Evolutionary conservation across 1,140 invertebrate species (phyloP).

Genomic region (Rhizoglyphus robini): DNA sequence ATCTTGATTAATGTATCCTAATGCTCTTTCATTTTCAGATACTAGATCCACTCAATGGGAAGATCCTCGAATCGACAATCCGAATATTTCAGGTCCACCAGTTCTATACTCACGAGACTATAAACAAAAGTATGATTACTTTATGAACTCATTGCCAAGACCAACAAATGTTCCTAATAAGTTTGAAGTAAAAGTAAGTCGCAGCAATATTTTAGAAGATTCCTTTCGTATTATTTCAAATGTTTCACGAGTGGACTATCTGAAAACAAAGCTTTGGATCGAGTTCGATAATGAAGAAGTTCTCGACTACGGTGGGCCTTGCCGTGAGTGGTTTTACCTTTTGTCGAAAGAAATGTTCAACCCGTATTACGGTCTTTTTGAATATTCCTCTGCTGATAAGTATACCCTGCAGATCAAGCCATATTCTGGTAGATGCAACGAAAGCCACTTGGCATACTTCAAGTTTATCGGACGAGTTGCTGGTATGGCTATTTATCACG

Average conservation of each 20-base stretch:
- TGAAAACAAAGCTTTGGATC: slow-evolving; percentile 95
- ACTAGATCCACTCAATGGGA: slow-evolving; percentile 96
- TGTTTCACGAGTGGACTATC: slow-evolving; percentile 64
- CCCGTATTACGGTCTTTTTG: slow-evolving; percentile 96
- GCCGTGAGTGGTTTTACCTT: slow-evolving; percentile 95
- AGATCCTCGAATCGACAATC: slow-evolving; percentile 89
- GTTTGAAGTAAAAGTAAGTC: slow-evolving; percentile 83
- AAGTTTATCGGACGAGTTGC: slow-evolving; percentile 95
- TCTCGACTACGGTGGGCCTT: slow-evolving; percentile 91
- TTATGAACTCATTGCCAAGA: slow-evolving; percentile 86
- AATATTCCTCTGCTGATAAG: slow-evolving; percentile 97
- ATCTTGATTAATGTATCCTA: slow-evolving; percentile 20
- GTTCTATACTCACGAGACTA: slow-evolving; percentile 96
- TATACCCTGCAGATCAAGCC: slow-evolving; percentile 99
- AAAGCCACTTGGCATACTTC: slow-evolving; percentile 94
- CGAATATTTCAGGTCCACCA: slow-evolving; percentile 87
- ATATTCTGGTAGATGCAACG: slow-evolving; percentile 87
- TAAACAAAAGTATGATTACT: slow-evolving; percentile 96
- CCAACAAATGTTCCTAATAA: slow-evolving; percentile 91
- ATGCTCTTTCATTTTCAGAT: slow-evolving; percentile 44
- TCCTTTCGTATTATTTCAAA: slow-evolving; percentile 68
- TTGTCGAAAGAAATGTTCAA: slow-evolving; percentile 99
- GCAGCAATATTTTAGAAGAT: slow-evolving; percentile 85
- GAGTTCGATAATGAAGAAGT: slow-evolving; percentile 96
- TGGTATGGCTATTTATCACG: slow-evolving; percentile 97